A percentile compares a stretch with the other conserved stretches of the same genome.
Evolutionary conservation across 1,140 invertebrate genomes (phyloP).

Genomic region (Oryctes rhinoceros): DNA sequence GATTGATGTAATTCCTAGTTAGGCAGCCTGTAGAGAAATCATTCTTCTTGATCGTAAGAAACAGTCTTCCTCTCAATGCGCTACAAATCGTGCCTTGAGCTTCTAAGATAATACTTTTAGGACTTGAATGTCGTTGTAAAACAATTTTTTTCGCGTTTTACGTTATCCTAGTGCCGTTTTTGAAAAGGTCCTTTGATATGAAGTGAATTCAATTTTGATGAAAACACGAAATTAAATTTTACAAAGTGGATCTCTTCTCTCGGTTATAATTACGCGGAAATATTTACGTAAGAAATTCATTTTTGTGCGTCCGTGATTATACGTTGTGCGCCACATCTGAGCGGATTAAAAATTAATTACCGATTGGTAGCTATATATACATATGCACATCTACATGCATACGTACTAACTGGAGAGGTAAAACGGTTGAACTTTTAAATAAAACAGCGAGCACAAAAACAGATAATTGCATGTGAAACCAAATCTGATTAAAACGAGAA

Average conservation of each 20-base stretch:
- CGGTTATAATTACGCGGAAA: constrained; percentile 12
- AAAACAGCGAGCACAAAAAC: constrained; percentile 37
- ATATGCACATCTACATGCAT: constrained; percentile 8
- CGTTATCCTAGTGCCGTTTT: too few relatives aligned
- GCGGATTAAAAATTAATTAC: constrained; percentile 31
- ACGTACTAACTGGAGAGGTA: constrained; percentile 8
- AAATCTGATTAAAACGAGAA: constrained; percentile 43
- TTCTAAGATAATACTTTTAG: too few relatives aligned
- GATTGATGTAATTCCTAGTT: too few relatives aligned
- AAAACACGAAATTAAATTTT: background rate
- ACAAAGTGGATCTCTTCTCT: background rate
- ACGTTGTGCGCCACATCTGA: background rate
- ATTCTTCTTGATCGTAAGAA: too few relatives aligned
- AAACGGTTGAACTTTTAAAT: constrained; percentile 32
- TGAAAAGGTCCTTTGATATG: too few relatives aligned
- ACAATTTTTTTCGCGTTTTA: too few relatives aligned
- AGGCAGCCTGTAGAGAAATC: too few relatives aligned
- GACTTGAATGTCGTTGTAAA: too few relatives aligned
- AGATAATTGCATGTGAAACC: constrained; percentile 42
- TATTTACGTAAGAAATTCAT: constrained; percentile 23
- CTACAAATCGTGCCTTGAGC: too few relatives aligned
- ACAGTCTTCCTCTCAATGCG: too few relatives aligned
- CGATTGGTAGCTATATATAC: background rate
- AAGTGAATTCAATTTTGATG: too few relatives aligned
- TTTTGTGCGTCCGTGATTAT: constrained; percentile 8